phyloP scores from a whole-genome alignment of 2,888 invertebrate species.

The Danaus chrysippus region DNA sequence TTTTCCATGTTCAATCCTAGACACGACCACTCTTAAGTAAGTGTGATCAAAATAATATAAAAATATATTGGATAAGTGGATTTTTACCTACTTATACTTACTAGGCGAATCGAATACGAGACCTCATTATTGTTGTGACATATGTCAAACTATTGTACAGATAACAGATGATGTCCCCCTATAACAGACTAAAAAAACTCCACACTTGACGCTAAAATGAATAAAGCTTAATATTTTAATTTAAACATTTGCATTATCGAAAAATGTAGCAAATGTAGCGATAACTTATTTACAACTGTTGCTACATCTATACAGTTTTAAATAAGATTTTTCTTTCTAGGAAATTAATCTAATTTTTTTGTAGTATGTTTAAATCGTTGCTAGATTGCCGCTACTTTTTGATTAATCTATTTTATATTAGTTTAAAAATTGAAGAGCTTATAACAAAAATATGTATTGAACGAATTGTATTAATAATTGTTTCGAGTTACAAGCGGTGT shows the following conservation, averaged over 20 bases:
- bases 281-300: background rate
- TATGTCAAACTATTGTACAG: slow-evolving; percentile 18
- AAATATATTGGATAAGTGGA: slow-evolving; percentile 51
- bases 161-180: slow-evolving; percentile 11
- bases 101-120: slow-evolving; percentile 57
- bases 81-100: slow-evolving; percentile 68
- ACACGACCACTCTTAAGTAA: slow-evolving; percentile 54
- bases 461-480: slow-evolving; percentile 15
- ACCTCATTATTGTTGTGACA: slow-evolving; percentile 56
- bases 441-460: slow-evolving; percentile 15
- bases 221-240: background rate
- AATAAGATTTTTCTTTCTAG: slow-evolving; percentile 13
- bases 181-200: slow-evolving; percentile 10
- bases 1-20: slow-evolving; percentile 48
- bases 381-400: slow-evolving; percentile 23
- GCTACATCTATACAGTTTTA: background rate
- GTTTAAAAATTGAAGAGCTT: slow-evolving; percentile 24
- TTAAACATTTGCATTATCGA: background rate
- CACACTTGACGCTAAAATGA: slow-evolving; percentile 3
- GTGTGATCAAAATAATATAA: slow-evolving; percentile 53
- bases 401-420: slow-evolving; percentile 20
- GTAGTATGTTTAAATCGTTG: slow-evolving; percentile 17
- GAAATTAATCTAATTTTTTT: slow-evolving; percentile 15
- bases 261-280: background rate
- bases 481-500: slow-evolving; percentile 20